Base-by-base conservation (phyloP, 2,888 invertebrate species). In the Syritta pipiens region DNA sequence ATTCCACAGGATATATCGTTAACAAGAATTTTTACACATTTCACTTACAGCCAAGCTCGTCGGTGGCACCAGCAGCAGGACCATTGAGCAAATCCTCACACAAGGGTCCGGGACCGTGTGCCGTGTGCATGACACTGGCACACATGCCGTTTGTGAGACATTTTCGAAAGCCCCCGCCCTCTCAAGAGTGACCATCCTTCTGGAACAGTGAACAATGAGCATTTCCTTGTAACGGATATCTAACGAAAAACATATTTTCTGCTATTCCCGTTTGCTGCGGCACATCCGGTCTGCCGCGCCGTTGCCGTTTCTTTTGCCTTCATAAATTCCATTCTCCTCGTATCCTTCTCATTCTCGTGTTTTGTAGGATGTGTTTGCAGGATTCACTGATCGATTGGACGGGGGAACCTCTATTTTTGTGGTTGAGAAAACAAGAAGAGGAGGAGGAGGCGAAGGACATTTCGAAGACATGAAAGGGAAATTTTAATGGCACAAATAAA, bases 141-240 rank as follows among this genome's bases (percentile, higher is more conserved):
- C 5, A 42, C 26, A 12, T 37, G 19, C 5, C 10, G 4, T 17
- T 22, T 37, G 62, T 28, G 26, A 62, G 28, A 57, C 32, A n/a
- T 49, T 55, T 48, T 40, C 20, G 6, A 32, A 42, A 44, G 28
- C 48, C 32, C 5, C 19, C 20, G 10, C 12, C 28, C n/a, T n/a
- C n/a, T n/a, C n/a, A n/a, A 4, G 2, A 63, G 37, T 30, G 57
- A 26, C 63, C 57, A 63, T 20, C 37, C 63, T 59, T 76, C 76
- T 63, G 71, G 76, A 76, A 76, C 63, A 76, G 30, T 71, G 76
- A 76, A 71, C 71, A 76, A 53, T 76, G 57, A 65, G 28, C 57
- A 76, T 71, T 71, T 71, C 57, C 57, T 28, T 46, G 57, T 57
- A 51, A 59, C 42, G 51, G 57, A 59, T 76, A 69, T 57, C 68